phyloP scores from a whole-genome alignment of 2,888 invertebrate genomes.

The Rhagonycha lutea region DNA sequence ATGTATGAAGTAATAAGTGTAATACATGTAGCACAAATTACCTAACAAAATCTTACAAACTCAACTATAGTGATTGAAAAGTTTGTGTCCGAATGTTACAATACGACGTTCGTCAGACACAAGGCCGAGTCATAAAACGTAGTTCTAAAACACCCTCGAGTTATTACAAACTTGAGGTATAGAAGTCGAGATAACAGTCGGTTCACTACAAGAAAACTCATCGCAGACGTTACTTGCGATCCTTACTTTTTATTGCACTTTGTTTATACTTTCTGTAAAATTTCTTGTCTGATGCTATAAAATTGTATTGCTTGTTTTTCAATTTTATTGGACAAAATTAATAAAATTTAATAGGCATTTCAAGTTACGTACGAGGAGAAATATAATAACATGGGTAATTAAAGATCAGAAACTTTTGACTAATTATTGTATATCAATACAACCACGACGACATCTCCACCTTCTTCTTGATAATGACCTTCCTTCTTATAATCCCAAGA shows the following conservation, averaged over 20 bases:
- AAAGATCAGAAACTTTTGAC: no score
- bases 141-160: background rate
- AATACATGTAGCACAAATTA: background rate
- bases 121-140: background rate
- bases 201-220: slow-evolving; percentile 9
- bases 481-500: no score
- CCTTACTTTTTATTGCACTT: slow-evolving; percentile 17
- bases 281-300: background rate
- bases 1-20: background rate
- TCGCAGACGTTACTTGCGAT: slow-evolving; percentile 25
- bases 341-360: background rate
- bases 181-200: background rate
- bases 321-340: background rate
- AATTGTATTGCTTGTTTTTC: background rate
- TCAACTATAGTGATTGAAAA: background rate
- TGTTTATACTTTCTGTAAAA: slow-evolving; percentile 22
- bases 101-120: background rate
- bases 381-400: background rate
- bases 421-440: no score
- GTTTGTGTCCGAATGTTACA: background rate
- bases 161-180: background rate
- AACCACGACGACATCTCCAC: no score
- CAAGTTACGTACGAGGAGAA: background rate
- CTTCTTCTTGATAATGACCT: no score
- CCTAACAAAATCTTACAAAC: background rate